A percentile compares a stretch with the other conserved stretches of the same genome.
Evolutionary conservation across 2,888 invertebrate species (phyloP).

Genomic region (Argyresthia goedartella): DNA sequence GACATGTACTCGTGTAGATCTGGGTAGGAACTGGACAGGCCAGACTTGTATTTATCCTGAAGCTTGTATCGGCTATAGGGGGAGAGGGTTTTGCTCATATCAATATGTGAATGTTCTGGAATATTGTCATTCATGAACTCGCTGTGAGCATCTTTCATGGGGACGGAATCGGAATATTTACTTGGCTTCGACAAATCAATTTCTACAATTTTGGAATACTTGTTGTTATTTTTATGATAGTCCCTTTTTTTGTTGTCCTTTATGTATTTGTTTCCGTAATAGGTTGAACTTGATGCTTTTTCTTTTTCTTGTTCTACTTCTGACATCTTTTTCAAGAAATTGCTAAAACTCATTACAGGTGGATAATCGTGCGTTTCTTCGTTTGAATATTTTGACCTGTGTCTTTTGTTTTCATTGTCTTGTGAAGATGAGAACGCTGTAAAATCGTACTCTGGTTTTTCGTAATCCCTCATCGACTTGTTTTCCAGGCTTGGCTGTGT

Average conservation of each 20-base stretch:
- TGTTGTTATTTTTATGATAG: not conserved
- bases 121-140: not conserved
- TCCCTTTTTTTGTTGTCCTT: not conserved
- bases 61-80: constrained; percentile 8
- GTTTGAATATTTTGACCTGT: not conserved
- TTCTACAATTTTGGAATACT: constrained; percentile 3
- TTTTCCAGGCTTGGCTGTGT: constrained; percentile 22
- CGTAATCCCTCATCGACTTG: constrained; percentile 47
- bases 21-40: constrained; percentile 3
- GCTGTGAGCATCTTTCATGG: not conserved
- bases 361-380: not conserved
- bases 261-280: not conserved
- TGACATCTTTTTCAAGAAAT: constrained; percentile 1
- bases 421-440: not conserved
- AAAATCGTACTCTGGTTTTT: constrained; percentile 19
- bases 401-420: not conserved
- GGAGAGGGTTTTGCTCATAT: constrained; percentile 31
- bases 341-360: not conserved
- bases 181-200: constrained; percentile 7
- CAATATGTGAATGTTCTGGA: constrained; percentile 30
- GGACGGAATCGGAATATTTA: constrained; percentile 1
- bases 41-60: constrained; percentile 12
- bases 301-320: not conserved
- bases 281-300: not conserved
- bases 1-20: constrained; percentile 27